Conservation (phyloP, 2,113 vertebrate species). For the Aptenodytes patagonicus region DNA sequence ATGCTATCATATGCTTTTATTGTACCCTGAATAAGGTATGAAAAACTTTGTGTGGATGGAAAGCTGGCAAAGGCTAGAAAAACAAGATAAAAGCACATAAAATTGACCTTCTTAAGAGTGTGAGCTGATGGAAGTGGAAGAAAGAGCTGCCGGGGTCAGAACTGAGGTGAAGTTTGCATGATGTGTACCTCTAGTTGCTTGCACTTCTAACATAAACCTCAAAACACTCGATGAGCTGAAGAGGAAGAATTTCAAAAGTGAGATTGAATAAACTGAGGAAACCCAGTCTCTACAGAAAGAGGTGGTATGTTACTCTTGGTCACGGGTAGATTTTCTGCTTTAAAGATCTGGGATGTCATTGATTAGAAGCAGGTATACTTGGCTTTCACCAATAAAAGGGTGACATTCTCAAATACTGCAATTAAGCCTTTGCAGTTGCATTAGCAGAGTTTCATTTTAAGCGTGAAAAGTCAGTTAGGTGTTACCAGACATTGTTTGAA, state of each 20-base stretch:
- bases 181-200: not conserved
- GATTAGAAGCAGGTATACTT: not conserved
- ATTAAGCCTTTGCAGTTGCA: not conserved
- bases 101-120: not conserved
- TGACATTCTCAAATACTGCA: not conserved
- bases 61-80: not conserved
- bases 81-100: not conserved
- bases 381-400: not conserved
- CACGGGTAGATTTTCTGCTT: not conserved
- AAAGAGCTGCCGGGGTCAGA: not conserved
- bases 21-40: not conserved
- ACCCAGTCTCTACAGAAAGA: not conserved
- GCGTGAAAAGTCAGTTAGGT: not conserved
- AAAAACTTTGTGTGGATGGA: not conserved
- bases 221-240: not conserved
- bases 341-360: not conserved
- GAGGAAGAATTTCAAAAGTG: not conserved
- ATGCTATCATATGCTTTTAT: slow-evolving; percentile 20
- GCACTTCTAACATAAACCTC: not conserved
- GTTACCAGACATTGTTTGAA: not conserved
- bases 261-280: not conserved
- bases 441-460: not conserved
- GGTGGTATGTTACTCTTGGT: not conserved
- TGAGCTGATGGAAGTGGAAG: not conserved
- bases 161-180: not conserved